These are phyloP conservation scores for Elegia similella DNA, from an alignment of 2,888 invertebrate species.

Conservation along the genomic window DNA sequence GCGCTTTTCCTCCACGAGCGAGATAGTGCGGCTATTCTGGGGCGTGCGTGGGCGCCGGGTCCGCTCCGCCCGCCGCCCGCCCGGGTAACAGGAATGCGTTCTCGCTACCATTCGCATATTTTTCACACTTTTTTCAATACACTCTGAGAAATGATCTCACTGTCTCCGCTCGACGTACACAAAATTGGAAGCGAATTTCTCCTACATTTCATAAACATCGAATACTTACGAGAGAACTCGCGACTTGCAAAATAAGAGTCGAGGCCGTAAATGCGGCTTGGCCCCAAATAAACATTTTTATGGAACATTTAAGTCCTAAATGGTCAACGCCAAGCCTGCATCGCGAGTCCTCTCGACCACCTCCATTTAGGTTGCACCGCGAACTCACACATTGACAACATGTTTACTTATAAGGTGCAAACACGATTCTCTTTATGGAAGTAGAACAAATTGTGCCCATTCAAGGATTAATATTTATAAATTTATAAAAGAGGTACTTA, in stretches of 20 bases:
- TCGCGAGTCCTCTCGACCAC: slow-evolving; percentile 55
- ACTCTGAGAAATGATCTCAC: slow-evolving; percentile 44
- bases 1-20: slow-evolving; percentile 69
- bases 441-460: slow-evolving; percentile 62
- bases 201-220: slow-evolving; percentile 30
- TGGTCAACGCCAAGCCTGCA: slow-evolving; percentile 30
- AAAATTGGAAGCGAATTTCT: slow-evolving; percentile 48
- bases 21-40: slow-evolving; percentile 72
- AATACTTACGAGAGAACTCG: slow-evolving; percentile 43
- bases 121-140: slow-evolving; percentile 42
- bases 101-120: slow-evolving; percentile 35
- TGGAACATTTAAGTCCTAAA: slow-evolving; percentile 48
- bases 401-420: slow-evolving; percentile 75
- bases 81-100: slow-evolving; percentile 41
- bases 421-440: slow-evolving; percentile 58
- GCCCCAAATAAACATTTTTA: slow-evolving; percentile 41
- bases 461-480: slow-evolving; percentile 60
- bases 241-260: slow-evolving; percentile 27
- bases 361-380: slow-evolving; percentile 61
- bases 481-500: slow-evolving; percentile 29
- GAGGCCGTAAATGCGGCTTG: slow-evolving; percentile 30
- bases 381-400: slow-evolving; percentile 66
- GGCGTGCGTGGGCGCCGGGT: slow-evolving; percentile 49
- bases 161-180: slow-evolving; percentile 33
- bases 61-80: slow-evolving; percentile 34